Conservation (phyloP, 2,113 vertebrate species). For the Climacteris rufus region DNA sequence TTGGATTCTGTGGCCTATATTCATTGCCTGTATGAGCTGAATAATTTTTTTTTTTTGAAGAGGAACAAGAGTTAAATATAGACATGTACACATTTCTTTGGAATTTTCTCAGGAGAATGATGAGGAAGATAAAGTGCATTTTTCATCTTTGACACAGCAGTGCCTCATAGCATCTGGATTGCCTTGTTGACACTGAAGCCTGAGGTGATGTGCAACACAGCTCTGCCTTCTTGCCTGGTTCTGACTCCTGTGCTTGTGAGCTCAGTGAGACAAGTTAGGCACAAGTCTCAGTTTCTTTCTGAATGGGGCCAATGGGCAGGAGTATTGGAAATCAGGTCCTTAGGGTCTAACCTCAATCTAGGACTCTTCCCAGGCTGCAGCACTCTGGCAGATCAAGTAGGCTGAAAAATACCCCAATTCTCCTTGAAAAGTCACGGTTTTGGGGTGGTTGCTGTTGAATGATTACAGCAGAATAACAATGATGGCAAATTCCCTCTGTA, state of each 20-base stretch:
- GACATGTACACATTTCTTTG: not conserved
- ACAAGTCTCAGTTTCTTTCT: not conserved
- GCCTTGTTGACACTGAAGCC: not conserved
- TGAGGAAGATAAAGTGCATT: not conserved
- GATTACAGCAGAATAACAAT: not conserved
- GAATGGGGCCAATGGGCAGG: not conserved
- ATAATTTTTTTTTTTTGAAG: not conserved
- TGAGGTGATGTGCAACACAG: not conserved
- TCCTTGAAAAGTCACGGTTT: not conserved
- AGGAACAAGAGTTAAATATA: slow-evolving; percentile 37
- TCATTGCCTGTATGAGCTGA: slow-evolving; percentile 31
- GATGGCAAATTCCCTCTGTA: not conserved
- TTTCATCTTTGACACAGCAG: not conserved
- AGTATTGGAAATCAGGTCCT: not conserved
- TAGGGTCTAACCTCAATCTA: not conserved
- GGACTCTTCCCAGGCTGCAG: not conserved
- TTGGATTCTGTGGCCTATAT: slow-evolving; percentile 66
- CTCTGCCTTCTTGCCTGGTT: not conserved
- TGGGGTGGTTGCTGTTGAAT: not conserved
- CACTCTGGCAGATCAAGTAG: not conserved
- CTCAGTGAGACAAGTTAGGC: not conserved
- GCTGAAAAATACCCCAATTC: not conserved
- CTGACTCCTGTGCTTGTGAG: not conserved
- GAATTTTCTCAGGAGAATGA: not conserved
- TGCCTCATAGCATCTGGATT: not conserved